Conservation (phyloP, 2,888 invertebrate species). For the Yponomeuta cagnagella region DNA sequence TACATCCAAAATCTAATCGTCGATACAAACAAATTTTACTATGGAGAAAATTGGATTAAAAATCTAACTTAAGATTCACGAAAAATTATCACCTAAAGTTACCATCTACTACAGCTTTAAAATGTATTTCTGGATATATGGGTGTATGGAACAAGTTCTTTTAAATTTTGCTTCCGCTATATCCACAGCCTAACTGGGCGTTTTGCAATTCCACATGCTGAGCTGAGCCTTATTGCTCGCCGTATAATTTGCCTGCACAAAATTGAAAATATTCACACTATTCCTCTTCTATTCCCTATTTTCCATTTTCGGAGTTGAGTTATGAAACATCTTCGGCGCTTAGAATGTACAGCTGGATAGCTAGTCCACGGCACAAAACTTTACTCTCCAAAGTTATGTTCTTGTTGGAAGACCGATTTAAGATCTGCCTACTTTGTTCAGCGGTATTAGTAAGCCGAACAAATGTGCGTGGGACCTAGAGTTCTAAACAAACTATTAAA, state of each 20-base stretch:
- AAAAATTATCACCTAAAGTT: no score
- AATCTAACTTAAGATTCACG: no score
- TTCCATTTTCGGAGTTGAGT: not conserved
- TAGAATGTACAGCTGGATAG: not conserved
- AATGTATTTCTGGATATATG: no score
- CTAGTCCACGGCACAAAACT: not conserved
- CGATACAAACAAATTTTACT: no score
- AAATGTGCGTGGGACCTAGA: no score
- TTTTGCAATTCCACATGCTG: constrained; percentile 1
- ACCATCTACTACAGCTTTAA: no score
- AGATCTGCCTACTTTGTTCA: no score
- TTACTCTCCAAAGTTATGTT: not conserved
- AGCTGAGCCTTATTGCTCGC: not conserved
- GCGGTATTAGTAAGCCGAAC: no score
- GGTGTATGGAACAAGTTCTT: not conserved
- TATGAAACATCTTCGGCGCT: not conserved
- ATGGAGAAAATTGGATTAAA: no score
- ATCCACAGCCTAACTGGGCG: not conserved
- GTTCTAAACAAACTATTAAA: no score
- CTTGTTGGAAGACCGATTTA: no score
- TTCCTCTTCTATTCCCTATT: not conserved
- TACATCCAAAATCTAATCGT: no score
- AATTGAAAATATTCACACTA: constrained; percentile 2
- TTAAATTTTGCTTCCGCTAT: not conserved
- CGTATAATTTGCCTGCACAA: constrained; percentile 1